Conservation (phyloP, 2,888 invertebrate species). For the Meganola albula region DNA sequence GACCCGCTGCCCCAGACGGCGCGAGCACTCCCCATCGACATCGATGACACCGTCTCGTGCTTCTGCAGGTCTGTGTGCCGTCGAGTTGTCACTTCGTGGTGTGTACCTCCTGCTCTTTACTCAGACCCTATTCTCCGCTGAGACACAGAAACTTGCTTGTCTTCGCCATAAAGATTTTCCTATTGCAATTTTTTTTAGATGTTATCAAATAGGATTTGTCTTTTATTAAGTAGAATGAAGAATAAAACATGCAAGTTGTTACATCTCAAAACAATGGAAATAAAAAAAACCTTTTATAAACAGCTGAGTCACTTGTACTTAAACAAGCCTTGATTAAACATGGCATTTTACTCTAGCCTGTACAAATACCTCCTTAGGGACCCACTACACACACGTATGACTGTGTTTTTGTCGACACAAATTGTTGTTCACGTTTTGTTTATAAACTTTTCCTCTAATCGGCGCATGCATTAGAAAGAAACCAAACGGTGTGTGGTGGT, state of each 20-base stretch:
- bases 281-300: too few species aligned
- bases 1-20: constrained; percentile 32
- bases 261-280: too few species aligned
- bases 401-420: neutral
- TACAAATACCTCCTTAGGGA: too few species aligned
- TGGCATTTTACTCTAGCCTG: too few species aligned
- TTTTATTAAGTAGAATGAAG: too few species aligned
- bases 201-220: too few species aligned
- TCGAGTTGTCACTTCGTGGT: constrained; percentile 11
- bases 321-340: too few species aligned
- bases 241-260: too few species aligned
- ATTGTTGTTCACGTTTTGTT: neutral
- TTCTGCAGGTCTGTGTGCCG: constrained; percentile 83
- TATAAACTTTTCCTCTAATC: constrained; percentile 1
- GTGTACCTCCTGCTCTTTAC: neutral
- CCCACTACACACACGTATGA: too few species aligned
- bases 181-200: too few species aligned
- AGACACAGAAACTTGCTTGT: neutral
- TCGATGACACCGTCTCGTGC: constrained; percentile 86
- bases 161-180: too few species aligned
- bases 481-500: constrained; percentile 7
- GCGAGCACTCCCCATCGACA: constrained; percentile 70
- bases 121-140: neutral
- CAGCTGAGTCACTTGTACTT: too few species aligned
- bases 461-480: constrained; percentile 2